phyloP scores from a whole-genome alignment of 2,113 vertebrate genomes.

The Sinosuthora webbiana region DNA sequence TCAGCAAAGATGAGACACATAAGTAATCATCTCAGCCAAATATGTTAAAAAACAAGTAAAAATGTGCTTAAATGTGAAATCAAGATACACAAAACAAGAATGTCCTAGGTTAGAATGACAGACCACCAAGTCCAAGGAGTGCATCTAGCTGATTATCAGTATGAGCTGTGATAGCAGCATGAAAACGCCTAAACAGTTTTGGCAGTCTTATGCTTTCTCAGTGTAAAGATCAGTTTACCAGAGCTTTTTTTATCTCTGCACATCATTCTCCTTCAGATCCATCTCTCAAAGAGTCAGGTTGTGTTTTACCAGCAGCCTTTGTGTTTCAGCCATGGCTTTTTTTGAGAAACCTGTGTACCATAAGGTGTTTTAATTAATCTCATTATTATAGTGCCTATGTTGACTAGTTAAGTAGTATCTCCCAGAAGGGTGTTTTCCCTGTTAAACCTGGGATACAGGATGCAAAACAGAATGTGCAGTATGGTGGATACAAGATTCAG shows the following conservation, averaged over 20 bases:
- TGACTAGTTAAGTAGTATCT: neutral
- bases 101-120: neutral
- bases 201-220: neutral
- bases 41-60: neutral
- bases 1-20: neutral
- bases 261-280: neutral
- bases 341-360: neutral
- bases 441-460: neutral
- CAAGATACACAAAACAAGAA: neutral
- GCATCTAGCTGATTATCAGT: neutral
- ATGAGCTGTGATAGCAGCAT: neutral
- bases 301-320: neutral
- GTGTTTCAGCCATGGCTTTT: neutral
- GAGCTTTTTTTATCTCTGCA: neutral
- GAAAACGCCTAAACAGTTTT: neutral
- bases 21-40: neutral
- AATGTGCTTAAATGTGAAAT: neutral
- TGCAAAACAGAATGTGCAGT: neutral
- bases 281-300: neutral
- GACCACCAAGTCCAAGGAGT: neutral
- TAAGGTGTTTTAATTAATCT: constrained; percentile 38
- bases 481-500: neutral
- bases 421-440: neutral
- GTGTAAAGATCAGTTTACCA: neutral
- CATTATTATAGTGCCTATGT: neutral